Evolutionary conservation across 2,888 invertebrate species (phyloP), one percentile per base, ranked within the genome.

Genomic region (Octodonta nipae): DNA sequence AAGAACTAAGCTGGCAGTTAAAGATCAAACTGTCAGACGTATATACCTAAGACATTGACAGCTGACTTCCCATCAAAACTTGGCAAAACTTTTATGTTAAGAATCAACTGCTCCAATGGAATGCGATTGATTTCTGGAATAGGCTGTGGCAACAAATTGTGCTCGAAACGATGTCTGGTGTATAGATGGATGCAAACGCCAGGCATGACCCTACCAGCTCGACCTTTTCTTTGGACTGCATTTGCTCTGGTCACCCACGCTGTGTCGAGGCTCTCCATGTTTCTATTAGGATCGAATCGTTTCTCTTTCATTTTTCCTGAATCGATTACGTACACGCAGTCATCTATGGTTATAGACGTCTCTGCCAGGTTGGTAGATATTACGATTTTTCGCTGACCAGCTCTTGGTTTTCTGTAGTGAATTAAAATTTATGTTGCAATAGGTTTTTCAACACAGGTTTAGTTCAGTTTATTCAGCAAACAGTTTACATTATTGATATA

Each of bases 301-400:
- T 85, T 89, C 60, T 91, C 88, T 61, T 89, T 91, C 78, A 91
- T 91, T 59, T 84, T 73, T 0, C 93, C 93, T 32, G 78, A 78
- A 57, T 95, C 92, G 26, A 95, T 71, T 1, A 95, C 93, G 55
- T 83, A 93, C 1, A 91, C 87, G 46, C 93, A 91, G 63, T 95
- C 92, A 51, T 92, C 87, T 39, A 95, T 91, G 4, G 95, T 95
- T 5, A 95, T 77, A 0, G 91, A 91, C 0, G 92, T 93, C 65
- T 95, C 93, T 0, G 93, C 92, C 38, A 95, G 84, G 54, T 95
- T 93, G 0, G 93, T 95, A 2, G 78, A 75, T 0, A 93, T 64
- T 1, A 89, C 81, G 36, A 93, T 86, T 68, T 93, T 93, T 17
- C 92, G 67, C 12, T 74, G 71, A 0, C 81, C 82, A 0, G 65